Conservation (phyloP, 2,797 vertebrate genomes). For the Sebastes miniatus region DNA sequence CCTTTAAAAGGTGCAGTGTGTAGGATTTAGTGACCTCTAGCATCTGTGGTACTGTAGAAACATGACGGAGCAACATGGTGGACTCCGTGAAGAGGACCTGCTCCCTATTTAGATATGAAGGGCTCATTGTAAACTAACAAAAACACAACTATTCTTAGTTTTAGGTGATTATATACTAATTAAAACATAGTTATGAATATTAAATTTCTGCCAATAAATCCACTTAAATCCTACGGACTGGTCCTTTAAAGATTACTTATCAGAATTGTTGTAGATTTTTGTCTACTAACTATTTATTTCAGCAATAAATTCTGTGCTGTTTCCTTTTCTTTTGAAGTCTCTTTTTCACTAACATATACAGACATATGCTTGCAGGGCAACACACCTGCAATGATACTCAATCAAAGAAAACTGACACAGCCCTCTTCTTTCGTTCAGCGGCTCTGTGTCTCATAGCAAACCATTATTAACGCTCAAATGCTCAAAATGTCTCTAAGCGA, state of each 20-base stretch:
- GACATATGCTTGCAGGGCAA: neutral
- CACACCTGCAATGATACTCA: conserved; percentile 26
- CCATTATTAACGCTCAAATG: conserved; percentile 58
- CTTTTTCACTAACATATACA: neutral
- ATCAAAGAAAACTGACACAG: conserved; percentile 32
- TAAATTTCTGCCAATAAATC: too few relatives aligned
- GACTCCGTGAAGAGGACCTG: too few relatives aligned
- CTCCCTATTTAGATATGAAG: too few relatives aligned
- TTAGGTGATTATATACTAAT: too few relatives aligned
- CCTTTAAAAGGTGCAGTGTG: neutral
- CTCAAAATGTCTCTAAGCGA: conserved; percentile 47
- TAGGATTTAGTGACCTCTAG: too few relatives aligned
- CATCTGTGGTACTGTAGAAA: too few relatives aligned
- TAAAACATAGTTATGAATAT: too few relatives aligned
- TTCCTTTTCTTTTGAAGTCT: neutral
- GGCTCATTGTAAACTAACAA: too few relatives aligned
- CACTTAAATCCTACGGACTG: too few relatives aligned
- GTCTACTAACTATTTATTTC: neutral
- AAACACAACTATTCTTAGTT: too few relatives aligned
- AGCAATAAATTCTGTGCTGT: fast-evolving
- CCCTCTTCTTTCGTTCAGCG: conserved; percentile 30
- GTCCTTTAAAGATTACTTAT: neutral
- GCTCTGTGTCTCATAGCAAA: conserved; percentile 52
- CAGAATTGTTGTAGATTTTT: neutral
- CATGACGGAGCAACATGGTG: too few relatives aligned